Evolutionary conservation across 2,113 vertebrate species (phyloP).

Genomic region (Elgaria multicarinata): DNA sequence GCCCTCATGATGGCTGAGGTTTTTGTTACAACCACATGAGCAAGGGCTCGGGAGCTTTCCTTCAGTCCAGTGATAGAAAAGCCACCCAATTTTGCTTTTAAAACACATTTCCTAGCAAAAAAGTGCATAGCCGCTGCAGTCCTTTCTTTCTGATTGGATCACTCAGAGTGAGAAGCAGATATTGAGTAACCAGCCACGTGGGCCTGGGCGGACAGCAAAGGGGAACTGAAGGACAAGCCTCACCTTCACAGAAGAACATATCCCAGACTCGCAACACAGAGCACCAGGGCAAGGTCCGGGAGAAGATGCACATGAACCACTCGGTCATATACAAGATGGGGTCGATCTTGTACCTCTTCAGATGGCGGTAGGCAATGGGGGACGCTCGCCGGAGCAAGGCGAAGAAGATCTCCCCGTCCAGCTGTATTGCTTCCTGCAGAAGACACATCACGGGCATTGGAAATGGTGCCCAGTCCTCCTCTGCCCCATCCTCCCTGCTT

Average conservation of each 20-base stretch:
- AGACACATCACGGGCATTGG: not conserved
- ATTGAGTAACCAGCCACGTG: not conserved
- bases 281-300: conserved; percentile 90
- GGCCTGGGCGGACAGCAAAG: too few species aligned
- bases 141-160: not conserved
- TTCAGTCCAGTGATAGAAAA: not conserved
- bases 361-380: conserved; percentile 89
- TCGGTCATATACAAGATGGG: conserved; percentile 94
- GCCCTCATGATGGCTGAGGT: not conserved
- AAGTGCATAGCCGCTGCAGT: not conserved
- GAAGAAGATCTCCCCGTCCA: conserved; percentile 93
- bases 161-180: not conserved
- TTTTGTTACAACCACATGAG: not conserved
- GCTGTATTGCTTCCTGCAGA: conserved; percentile 89
- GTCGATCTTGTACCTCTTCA: conserved; percentile 91
- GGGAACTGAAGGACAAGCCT: not conserved
- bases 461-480: not conserved
- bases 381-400: conserved; percentile 85
- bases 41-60: not conserved
- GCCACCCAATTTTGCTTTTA: too few species aligned
- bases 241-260: conserved; percentile 97
- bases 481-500: not conserved
- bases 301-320: conserved; percentile 96
- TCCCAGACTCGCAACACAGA: conserved; percentile 93
- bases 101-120: not conserved